Percentiles rank a stretch among this genome's conserved stretches.
phyloP scores from a whole-genome alignment of 1,140 invertebrate genomes.

The Solenopsis invicta region DNA sequence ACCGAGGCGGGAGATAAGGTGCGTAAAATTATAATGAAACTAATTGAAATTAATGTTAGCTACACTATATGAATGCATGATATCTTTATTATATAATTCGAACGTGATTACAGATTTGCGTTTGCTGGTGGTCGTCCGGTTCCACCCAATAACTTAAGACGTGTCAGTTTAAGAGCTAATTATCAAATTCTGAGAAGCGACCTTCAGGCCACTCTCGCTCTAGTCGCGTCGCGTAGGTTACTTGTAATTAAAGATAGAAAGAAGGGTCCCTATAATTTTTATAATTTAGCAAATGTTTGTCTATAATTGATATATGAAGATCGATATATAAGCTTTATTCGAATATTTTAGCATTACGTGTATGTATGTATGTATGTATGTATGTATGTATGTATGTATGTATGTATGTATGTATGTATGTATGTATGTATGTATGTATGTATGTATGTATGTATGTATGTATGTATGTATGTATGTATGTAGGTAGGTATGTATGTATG shows the following conservation, averaged over 20 bases:
- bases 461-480: too few relatives aligned
- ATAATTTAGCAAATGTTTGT: slow-evolving; percentile 81
- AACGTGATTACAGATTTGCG: slow-evolving; percentile 79
- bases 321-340: not conserved
- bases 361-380: too few relatives aligned
- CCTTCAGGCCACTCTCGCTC: slow-evolving; percentile 81
- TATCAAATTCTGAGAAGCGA: slow-evolving; percentile 85
- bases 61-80: not conserved
- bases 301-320: slow-evolving; percentile 72
- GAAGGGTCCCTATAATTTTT: slow-evolving; percentile 78
- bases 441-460: too few relatives aligned
- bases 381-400: too few relatives aligned
- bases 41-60: too few relatives aligned
- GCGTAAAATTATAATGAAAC: slow-evolving; percentile 16
- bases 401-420: too few relatives aligned
- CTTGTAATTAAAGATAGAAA: slow-evolving; percentile 83
- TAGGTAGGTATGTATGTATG: too few relatives aligned
- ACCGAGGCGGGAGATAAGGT: slow-evolving; percentile 85
- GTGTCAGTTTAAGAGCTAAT: slow-evolving; percentile 84
- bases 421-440: too few relatives aligned
- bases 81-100: slow-evolving; percentile 53
- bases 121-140: slow-evolving; percentile 85
- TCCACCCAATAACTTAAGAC: slow-evolving; percentile 82
- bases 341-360: slow-evolving; percentile 37
- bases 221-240: slow-evolving; percentile 82